A percentile compares a stretch with the other conserved stretches of the same genome.
Conservation (phyloP, 2,888 invertebrate genomes). For the Tupiocoris notatus region DNA sequence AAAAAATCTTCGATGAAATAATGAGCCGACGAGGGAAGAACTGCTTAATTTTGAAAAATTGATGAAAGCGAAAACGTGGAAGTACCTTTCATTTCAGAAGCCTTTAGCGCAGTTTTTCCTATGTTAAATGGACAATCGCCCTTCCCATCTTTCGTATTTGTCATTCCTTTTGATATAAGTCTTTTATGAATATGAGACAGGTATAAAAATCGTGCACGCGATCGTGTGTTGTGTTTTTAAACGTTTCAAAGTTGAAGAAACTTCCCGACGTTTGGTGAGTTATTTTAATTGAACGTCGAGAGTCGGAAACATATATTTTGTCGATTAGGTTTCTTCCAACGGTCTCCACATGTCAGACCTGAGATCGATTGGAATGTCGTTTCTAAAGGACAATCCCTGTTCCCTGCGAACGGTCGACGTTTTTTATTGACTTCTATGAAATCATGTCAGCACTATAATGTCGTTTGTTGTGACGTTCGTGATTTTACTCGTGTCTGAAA, state of each 20-base stretch:
- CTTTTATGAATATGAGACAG: background rate
- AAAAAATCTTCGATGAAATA: too few relatives aligned
- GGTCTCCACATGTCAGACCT: background rate
- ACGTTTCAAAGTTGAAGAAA: background rate
- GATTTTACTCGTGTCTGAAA: background rate
- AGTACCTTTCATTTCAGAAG: too few relatives aligned
- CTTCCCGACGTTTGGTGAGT: background rate
- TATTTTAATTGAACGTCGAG: background rate
- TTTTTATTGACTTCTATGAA: background rate
- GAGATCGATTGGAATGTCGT: background rate
- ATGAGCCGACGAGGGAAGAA: background rate
- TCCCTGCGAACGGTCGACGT: background rate
- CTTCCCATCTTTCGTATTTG: background rate
- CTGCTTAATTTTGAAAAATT: background rate
- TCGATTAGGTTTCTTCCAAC: background rate
- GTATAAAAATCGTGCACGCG: background rate
- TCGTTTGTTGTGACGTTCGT: background rate
- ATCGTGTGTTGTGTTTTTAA: background rate
- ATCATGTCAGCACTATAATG: background rate
- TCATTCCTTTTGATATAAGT: background rate
- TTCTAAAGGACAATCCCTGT: background rate
- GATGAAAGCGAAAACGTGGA: background rate
- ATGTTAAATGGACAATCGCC: background rate
- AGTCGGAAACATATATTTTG: background rate
- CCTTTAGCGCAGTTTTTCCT: background rate